Percentiles rank a stretch among this genome's conserved stretches.
Conservation (phyloP, 2,797 vertebrate genomes). For the Esox lucius region DNA sequence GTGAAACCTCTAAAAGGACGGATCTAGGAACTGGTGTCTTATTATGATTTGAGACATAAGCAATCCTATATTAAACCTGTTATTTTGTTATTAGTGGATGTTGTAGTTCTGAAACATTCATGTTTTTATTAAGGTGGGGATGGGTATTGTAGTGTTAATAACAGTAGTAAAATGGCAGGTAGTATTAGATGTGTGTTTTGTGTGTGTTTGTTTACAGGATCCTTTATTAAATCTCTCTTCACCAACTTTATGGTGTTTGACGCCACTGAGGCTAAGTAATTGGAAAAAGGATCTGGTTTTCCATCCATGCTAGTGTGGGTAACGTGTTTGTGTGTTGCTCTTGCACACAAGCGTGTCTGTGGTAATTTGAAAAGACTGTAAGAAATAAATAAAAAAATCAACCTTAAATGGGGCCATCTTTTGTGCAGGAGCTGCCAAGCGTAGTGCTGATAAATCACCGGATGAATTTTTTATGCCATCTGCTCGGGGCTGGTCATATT, state of each 20-base stretch:
- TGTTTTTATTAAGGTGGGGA: constrained; percentile 1
- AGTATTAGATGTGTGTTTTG: background rate
- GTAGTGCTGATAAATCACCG: constrained; percentile 69
- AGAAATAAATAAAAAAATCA: constrained; percentile 13
- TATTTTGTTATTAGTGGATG: background rate
- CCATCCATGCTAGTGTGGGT: background rate
- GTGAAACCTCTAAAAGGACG: constrained; percentile 1
- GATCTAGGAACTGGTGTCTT: background rate
- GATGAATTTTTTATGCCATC: constrained; percentile 72
- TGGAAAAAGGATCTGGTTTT: background rate
- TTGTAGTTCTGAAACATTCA: constrained; percentile 3
- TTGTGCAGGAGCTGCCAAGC: constrained; percentile 51
- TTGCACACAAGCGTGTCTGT: constrained; percentile 12
- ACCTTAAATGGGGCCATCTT: constrained; percentile 55
- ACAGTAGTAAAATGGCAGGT: background rate
- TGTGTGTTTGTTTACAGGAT: background rate
- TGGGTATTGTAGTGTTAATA: constrained; percentile 31
- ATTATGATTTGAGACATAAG: background rate
- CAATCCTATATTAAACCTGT: background rate
- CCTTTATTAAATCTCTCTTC: constrained; percentile 9
- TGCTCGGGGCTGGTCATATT: constrained; percentile 46
- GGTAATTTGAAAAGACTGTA: constrained; percentile 42
- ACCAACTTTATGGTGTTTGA: constrained; percentile 10
- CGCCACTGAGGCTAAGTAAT: background rate
- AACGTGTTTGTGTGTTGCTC: background rate